A percentile compares a stretch with the other conserved stretches of the same genome.
Evolutionary conservation across 2,113 vertebrate species (phyloP).

Genomic region (Cettia cetti): DNA sequence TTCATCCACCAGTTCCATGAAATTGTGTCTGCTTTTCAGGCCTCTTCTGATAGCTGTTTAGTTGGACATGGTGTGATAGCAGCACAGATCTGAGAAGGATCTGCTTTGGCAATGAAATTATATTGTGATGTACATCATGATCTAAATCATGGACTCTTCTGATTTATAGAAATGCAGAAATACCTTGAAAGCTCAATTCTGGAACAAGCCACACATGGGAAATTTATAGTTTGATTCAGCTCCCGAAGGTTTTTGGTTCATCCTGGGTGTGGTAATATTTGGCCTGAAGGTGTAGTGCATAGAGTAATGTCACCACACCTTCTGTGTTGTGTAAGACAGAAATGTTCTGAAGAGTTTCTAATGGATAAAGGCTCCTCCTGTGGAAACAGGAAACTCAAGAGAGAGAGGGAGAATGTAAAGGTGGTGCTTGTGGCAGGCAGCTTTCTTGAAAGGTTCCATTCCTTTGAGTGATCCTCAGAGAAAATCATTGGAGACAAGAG

Average conservation of each 20-base stretch:
- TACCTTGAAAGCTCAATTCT: not conserved
- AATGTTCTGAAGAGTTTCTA: not conserved
- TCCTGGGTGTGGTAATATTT: constrained; percentile 7
- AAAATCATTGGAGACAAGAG: not conserved
- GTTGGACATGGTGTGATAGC: not conserved
- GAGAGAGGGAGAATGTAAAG: not conserved
- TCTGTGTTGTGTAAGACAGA: not conserved
- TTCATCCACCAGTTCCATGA: not conserved
- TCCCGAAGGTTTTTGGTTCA: not conserved
- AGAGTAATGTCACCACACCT: not conserved
- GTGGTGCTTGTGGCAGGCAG: not conserved
- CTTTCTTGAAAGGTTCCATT: not conserved
- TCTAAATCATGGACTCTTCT: not conserved
- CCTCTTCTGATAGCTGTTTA: not conserved
- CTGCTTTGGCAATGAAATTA: not conserved
- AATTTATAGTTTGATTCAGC: not conserved
- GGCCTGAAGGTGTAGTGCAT: not conserved
- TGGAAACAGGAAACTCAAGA: not conserved
- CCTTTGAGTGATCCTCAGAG: not conserved
- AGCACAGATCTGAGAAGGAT: not conserved
- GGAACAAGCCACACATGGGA: not conserved
- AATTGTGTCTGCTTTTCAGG: not conserved
- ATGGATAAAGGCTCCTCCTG: not conserved
- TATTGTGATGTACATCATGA: accelerated
- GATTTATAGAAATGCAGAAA: not conserved